Conservation (phyloP, 2,113 vertebrate genomes). For the Oryzias melastigma region DNA sequence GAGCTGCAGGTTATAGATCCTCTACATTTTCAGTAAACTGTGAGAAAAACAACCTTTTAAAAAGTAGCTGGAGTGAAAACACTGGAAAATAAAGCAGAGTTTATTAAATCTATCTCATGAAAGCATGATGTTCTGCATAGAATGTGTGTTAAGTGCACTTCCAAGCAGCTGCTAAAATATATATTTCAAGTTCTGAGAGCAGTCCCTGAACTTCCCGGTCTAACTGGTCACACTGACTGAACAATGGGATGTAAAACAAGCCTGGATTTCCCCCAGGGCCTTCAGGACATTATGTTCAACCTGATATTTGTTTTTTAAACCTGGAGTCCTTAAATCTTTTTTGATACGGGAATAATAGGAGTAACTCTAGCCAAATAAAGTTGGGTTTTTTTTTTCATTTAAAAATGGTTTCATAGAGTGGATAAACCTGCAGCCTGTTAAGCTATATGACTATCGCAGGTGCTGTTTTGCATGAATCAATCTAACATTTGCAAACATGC, state of each 20-base stretch:
- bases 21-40: conserved; percentile 6
- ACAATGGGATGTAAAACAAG: conserved; percentile 57
- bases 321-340: conserved; percentile 45
- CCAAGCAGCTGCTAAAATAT: conserved; percentile 16
- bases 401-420: conserved; percentile 2
- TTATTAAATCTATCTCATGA: too few species aligned
- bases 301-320: conserved; percentile 45
- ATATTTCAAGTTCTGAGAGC: conserved; percentile 18
- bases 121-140: not conserved
- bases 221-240: conserved; percentile 49
- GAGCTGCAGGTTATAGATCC: not conserved
- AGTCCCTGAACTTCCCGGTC: conserved; percentile 37
- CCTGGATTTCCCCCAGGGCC: conserved; percentile 63
- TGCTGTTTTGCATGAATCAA: not conserved
- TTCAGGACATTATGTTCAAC: conserved; percentile 48
- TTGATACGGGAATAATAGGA: conserved; percentile 6
- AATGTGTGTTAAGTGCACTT: not conserved
- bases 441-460: conserved; percentile 1
- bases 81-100: not conserved
- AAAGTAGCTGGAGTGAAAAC: not conserved
- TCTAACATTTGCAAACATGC: not conserved
- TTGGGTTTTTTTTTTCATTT: not conserved
- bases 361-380: conserved; percentile 15
- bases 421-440: not conserved
- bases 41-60: conserved; percentile 2